These are phyloP conservation scores for Aphelinus atriplicis DNA, from an alignment of 1,140 invertebrate species.

Conservation along the genomic window DNA sequence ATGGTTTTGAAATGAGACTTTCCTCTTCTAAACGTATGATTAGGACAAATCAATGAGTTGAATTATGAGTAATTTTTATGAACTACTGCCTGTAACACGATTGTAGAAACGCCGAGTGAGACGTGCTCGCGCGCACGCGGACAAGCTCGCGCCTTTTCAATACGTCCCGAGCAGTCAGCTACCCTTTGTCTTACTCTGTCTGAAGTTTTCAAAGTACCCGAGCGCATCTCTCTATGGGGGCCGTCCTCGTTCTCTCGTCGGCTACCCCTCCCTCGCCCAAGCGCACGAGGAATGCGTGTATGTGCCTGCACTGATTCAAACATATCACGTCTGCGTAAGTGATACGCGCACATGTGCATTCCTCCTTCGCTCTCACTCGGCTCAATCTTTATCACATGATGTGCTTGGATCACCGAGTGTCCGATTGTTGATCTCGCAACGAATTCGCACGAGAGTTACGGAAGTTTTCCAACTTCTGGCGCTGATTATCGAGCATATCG, in stretches of 20 bases:
- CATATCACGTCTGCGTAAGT: conserved; percentile 40
- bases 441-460: too few relatives aligned
- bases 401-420: too few relatives aligned
- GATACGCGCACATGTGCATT: conserved; percentile 27
- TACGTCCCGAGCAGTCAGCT: conserved; percentile 60
- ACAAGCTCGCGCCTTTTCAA: conserved; percentile 57
- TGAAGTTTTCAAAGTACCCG: conserved; percentile 66
- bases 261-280: not conserved
- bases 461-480: too few relatives aligned
- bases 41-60: too few relatives aligned
- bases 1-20: too few relatives aligned
- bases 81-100: not conserved
- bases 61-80: not conserved
- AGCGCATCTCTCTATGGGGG: conserved; percentile 54
- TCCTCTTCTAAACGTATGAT: too few relatives aligned
- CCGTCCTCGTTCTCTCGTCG: conserved; percentile 40
- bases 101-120: not conserved
- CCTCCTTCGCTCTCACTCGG: conserved; percentile 44
- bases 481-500: conserved; percentile 7
- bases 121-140: not conserved
- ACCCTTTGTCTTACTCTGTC: conserved; percentile 64
- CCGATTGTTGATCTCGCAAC: too few relatives aligned
- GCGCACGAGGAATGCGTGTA: not conserved
- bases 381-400: not conserved
- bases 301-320: conserved; percentile 44